phyloP scores from a whole-genome alignment of 2,797 vertebrate genomes.

The Urocyon cinereoargenteus region DNA sequence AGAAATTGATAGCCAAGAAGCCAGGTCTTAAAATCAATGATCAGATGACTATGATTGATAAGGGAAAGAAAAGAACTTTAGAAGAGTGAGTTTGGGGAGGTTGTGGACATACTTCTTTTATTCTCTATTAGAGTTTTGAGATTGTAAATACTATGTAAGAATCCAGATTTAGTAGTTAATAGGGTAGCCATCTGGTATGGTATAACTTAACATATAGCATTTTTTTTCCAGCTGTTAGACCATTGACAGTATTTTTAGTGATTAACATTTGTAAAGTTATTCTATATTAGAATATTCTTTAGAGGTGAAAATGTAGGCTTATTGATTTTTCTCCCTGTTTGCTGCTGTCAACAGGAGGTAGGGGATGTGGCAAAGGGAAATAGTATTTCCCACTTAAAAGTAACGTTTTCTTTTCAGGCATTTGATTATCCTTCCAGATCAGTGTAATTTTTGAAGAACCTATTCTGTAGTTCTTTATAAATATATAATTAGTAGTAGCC shows the following conservation, averaged over 20 bases:
- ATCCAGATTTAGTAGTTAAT: constrained; percentile 68
- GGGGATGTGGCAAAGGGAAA: background rate
- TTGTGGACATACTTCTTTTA: constrained; percentile 6
- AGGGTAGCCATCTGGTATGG: background rate
- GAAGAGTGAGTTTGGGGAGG: constrained; percentile 92
- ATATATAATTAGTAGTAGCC: background rate
- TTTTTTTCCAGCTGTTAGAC: constrained; percentile 4
- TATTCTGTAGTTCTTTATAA: constrained; percentile 49
- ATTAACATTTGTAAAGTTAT: constrained; percentile 61
- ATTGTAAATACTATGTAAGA: constrained; percentile 55
- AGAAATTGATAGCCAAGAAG: constrained; percentile 93
- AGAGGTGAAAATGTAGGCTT: constrained; percentile 33
- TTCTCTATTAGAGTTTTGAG: constrained; percentile 58
- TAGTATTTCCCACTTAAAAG: constrained; percentile 36
- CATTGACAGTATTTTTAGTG: constrained; percentile 53
- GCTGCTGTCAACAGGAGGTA: background rate
- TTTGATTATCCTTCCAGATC: constrained; percentile 45
- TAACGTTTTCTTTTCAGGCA: constrained; percentile 43
- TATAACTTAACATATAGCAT: background rate
- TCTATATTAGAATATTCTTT: constrained; percentile 40
- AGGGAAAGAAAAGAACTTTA: constrained; percentile 93
- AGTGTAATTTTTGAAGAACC: constrained; percentile 49
- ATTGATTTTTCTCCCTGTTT: background rate
- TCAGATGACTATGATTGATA: constrained; percentile 94
- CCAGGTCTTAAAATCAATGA: constrained; percentile 92